Base-by-base conservation (phyloP, 2,888 invertebrate genomes). In the Ctena decussata region DNA sequence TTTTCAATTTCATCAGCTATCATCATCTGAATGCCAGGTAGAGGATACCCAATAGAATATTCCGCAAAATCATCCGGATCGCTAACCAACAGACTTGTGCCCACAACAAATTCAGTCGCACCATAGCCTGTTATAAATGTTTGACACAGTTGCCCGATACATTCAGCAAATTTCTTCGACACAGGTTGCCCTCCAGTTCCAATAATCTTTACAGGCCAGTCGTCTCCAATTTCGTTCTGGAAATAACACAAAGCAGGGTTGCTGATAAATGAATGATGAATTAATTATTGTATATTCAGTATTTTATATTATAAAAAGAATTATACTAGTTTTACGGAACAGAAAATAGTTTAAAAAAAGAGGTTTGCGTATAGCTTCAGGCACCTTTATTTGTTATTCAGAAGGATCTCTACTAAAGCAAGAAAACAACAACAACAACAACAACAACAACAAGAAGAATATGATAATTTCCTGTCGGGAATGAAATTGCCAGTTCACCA, bases 101-200 rank as follows among this genome's bases (percentile, higher is more conserved):
- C 24, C 27, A 53, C 35, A 11, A 12, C 2, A 1, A 3, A 32
- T 65, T 84, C 84, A 6, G 77, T 49, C 11, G 39, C 37, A 18
- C 77, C 84, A 53, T 84, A 84, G 0, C 21, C 24, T 12, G n/a
- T 18, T 3, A 57, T 30, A 12, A 84, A 35, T 11, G 1, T 32
- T 18, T 72, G 35, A n/a, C 77, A 80, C 5, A 72, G 24, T 24
- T 15, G 1, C 21, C 27, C 32, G 30, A 65, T 30, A n/a, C 75
- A 75, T 1, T 57, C 1, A 8, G 75, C 53, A n/a, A 18, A 18
- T 27, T 75, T 57, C 44, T 57, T 77, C 5, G 76, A 72, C 32
- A 82, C 60, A 11, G 81, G 81, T n/a, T 82, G 81, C 5, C 81
- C 81, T 46, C 77, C 77, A 6, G 77, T 72, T 1, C n/a, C 21